A percentile compares a stretch with the other conserved stretches of the same genome.
Conservation (phyloP, 2,888 invertebrate genomes). For the Andrena dorsata region DNA sequence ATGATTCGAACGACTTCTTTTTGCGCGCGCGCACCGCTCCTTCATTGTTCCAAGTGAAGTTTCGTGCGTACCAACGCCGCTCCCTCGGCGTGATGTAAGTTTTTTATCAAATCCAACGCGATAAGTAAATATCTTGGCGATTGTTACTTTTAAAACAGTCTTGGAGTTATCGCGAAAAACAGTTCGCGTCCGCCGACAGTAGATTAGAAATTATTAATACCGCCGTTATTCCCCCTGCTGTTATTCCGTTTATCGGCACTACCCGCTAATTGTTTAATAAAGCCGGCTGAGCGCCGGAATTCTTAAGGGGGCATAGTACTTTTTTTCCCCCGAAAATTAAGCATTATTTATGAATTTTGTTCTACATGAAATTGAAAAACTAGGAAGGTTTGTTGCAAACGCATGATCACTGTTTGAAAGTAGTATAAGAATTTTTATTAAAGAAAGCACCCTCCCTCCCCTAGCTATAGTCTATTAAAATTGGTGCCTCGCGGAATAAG, state of each 20-base stretch:
- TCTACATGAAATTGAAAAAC: too few species aligned
- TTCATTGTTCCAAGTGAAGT: slow-evolving; percentile 1
- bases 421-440: too few species aligned
- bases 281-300: neutral
- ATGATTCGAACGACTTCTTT: neutral
- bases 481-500: too few species aligned
- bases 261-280: slow-evolving; percentile 1
- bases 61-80: neutral
- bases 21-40: neutral
- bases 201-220: slow-evolving; percentile 45
- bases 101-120: slow-evolving; percentile 30
- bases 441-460: too few species aligned
- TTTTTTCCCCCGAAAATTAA: too few species aligned
- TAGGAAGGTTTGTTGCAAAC: too few species aligned
- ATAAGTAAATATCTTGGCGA: slow-evolving; percentile 42
- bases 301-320: neutral
- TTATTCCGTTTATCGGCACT: neutral
- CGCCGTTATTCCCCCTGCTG: neutral
- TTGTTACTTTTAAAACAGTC: slow-evolving; percentile 18
- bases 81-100: slow-evolving; percentile 6
- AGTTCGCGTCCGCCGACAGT: slow-evolving; percentile 18
- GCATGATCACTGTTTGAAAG: too few species aligned
- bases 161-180: slow-evolving; percentile 28
- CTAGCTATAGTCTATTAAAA: too few species aligned
- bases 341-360: too few species aligned